A percentile compares a stretch with the other conserved stretches of the same genome.
These are phyloP conservation scores for Notodonta dromedarius DNA, from an alignment of 2,888 invertebrate genomes.

Conservation along the genomic window DNA sequence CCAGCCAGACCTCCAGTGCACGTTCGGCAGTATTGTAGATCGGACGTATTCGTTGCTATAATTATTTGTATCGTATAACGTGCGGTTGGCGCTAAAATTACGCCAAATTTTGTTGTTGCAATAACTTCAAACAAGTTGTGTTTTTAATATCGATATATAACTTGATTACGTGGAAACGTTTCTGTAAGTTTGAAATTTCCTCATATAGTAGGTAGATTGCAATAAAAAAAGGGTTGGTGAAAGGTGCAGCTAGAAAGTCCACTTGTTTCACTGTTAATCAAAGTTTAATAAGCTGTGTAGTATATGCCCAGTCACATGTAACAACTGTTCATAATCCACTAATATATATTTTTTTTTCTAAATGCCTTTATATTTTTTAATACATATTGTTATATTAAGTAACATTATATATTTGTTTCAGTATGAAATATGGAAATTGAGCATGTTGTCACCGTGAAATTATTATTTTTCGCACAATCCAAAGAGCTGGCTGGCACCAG, in stretches of 20 bases:
- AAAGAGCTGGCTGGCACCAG: slow-evolving; percentile 90
- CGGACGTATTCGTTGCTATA: slow-evolving; percentile 15
- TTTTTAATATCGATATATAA: background rate
- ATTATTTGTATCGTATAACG: slow-evolving; percentile 6
- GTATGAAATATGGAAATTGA: slow-evolving; percentile 78
- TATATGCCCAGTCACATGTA: too few relatives aligned
- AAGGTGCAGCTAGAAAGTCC: slow-evolving; percentile 4
- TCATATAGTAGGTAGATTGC: background rate
- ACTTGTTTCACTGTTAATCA: background rate
- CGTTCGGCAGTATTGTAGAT: slow-evolving; percentile 16
- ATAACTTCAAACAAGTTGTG: background rate
- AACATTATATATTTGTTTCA: slow-evolving; percentile 39
- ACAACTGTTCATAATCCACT: too few relatives aligned
- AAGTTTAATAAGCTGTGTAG: too few relatives aligned
- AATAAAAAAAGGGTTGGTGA: background rate
- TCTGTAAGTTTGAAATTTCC: background rate
- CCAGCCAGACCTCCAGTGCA: slow-evolving; percentile 15
- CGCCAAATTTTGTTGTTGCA: background rate
- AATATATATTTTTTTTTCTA: too few relatives aligned
- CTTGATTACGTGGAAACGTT: background rate
- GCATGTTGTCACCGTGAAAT: slow-evolving; percentile 82
- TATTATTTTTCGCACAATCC: slow-evolving; percentile 96
- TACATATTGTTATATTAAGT: background rate
- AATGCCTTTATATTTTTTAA: too few relatives aligned
- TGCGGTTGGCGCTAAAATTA: slow-evolving; percentile 9